Evolutionary conservation across 1,140 invertebrate species (phyloP).

Genomic region (Carposina sasakii): DNA sequence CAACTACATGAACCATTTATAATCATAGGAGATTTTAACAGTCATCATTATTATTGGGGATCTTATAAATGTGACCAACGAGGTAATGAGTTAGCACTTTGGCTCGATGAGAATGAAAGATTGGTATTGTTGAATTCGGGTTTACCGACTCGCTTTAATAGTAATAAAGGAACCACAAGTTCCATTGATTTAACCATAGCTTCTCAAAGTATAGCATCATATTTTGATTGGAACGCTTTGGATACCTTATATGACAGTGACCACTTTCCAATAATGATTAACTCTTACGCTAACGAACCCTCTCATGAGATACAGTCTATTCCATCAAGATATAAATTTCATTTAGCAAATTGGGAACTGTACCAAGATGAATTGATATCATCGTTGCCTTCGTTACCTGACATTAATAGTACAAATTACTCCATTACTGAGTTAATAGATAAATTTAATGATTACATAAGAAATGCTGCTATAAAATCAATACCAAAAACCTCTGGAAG

Average conservation of each 20-base stretch:
- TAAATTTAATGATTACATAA: conserved; percentile 26
- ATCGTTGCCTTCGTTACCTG: conserved; percentile 7
- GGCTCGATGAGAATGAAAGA: conserved; percentile 23
- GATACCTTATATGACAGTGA: conserved; percentile 37
- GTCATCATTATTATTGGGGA: conserved; percentile 40
- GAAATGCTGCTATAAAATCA: conserved; percentile 25
- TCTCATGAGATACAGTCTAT: no score
- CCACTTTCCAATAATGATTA: conserved; percentile 37
- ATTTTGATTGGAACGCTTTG: conserved; percentile 28
- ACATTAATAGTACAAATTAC: neutral
- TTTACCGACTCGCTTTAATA: conserved; percentile 32
- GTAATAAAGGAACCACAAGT: conserved; percentile 23
- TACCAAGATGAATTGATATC: conserved; percentile 24
- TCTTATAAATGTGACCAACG: conserved; percentile 30
- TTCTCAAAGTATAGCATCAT: conserved; percentile 22
- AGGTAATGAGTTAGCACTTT: conserved; percentile 31
- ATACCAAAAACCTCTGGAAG: conserved; percentile 27
- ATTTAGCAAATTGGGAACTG: conserved; percentile 30
- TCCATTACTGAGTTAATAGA: conserved; percentile 23
- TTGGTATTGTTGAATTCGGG: conserved; percentile 34
- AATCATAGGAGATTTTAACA: conserved; percentile 39
- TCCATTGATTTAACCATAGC: conserved; percentile 34
- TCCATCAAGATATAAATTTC: no score
- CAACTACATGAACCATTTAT: conserved; percentile 41
- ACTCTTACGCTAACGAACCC: no score